Evolutionary conservation across 2,888 invertebrate species (phyloP).

Genomic region (Harpalus rubripes): DNA sequence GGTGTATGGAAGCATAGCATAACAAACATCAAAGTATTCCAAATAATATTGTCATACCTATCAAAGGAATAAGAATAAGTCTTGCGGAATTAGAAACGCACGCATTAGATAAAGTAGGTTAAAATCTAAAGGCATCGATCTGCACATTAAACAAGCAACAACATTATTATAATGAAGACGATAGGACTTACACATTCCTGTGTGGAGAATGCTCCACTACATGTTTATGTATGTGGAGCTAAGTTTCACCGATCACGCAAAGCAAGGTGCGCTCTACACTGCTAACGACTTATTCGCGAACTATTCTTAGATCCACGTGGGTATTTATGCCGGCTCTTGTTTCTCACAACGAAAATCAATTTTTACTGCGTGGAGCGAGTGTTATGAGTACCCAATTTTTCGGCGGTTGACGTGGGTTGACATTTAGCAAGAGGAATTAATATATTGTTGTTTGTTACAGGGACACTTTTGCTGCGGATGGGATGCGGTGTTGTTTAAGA

Average conservation of each 20-base stretch:
- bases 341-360: constrained; percentile 47
- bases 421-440: not conserved
- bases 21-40: constrained; percentile 12
- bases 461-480: not conserved
- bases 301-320: constrained; percentile 56
- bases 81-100: constrained; percentile 21
- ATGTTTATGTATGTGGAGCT: constrained; percentile 63
- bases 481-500: not conserved
- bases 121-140: constrained; percentile 41
- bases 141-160: constrained; percentile 26
- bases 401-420: constrained; percentile 1
- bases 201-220: constrained; percentile 12
- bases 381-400: constrained; percentile 16
- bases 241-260: constrained; percentile 65
- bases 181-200: constrained; percentile 9
- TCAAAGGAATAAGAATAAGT: constrained; percentile 17
- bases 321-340: constrained; percentile 51
- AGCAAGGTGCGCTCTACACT: constrained; percentile 46
- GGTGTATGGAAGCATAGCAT: not conserved
- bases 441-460: not conserved
- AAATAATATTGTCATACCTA: constrained; percentile 24
- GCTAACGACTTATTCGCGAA: constrained; percentile 61
- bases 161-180: constrained; percentile 44
- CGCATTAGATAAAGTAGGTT: constrained; percentile 38
- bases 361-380: not conserved